Evolutionary conservation across 2,888 invertebrate genomes (phyloP), one percentile per base, ranked within the genome.

Genomic region (Drosophila nigricruria): DNA sequence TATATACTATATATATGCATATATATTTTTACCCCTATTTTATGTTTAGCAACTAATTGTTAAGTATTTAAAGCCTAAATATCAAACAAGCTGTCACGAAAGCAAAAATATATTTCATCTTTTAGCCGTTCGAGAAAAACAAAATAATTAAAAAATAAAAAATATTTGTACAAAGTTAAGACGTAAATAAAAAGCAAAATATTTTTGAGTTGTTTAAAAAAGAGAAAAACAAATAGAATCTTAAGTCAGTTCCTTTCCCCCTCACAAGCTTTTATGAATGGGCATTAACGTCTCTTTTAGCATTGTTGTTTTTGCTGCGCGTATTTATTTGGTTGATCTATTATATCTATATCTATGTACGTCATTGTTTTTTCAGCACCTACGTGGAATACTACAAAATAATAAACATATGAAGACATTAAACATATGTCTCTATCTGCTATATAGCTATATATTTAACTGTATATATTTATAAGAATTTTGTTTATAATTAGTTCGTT

Each of bases 401-500:
- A 81, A 84, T 87, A 89, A 81, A 89, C 85, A 81, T 71, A 62
- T 70, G 62, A 42, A 47, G 59, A 59, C 18, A 57, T 40, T 61
- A 69, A 75, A 57, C 76, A 76, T 74, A 68, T 79, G 79, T 54
- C 53, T 5, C 20, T 18, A 3, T 10, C 60, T 54, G 0, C 30
- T n/a, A 9, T 2, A 45, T 25, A n/a, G 25, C 14, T 45, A 25
- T 18, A 34, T 14, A 18, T 25, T 9, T 27, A n/a, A 5, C 5
- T 18, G 25, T 23, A 45, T 23, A 45, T 25, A 45, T 36, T 45
- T 23, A 57, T 34, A 42, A 43, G 57, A 53, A 66, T 20, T 77
- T 78, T 76, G 73, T 89, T 79, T 89, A 79, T 82, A 81, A 83
- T 87, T 83, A 83, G 82, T 78, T 50, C 9, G 27, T 20, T n/a